A percentile compares a stretch with the other conserved stretches of the same genome.
Conservation (phyloP, 1,140 invertebrate species). For the Marisa cornuarietis region DNA sequence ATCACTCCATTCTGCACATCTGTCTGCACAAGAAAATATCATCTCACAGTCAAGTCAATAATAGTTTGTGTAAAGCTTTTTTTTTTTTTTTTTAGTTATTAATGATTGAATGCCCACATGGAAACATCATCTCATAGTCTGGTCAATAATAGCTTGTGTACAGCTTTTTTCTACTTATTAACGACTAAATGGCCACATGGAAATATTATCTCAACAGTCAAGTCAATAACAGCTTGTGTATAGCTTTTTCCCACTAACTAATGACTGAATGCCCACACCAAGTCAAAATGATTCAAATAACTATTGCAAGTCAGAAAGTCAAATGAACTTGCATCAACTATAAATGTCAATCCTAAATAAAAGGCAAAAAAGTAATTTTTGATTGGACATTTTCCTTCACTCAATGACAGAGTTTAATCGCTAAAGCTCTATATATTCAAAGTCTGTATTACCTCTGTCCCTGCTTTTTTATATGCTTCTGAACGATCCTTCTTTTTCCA, state of each 20-base stretch:
- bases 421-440: conserved; percentile 5
- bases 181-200: neutral
- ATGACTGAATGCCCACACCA: no score
- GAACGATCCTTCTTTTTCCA: conserved; percentile 24
- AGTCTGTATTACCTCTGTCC: conserved; percentile 34
- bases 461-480: conserved; percentile 47
- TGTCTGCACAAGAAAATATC: conserved; percentile 53
- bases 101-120: neutral
- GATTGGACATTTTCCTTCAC: no score
- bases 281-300: no score
- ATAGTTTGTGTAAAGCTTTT: neutral
- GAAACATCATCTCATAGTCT: neutral
- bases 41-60: neutral
- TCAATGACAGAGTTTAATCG: neutral
- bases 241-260: no score
- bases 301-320: no score
- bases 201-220: neutral
- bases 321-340: no score
- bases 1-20: conserved; percentile 68
- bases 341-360: no score
- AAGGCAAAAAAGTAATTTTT: no score
- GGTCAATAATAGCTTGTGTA: no score
- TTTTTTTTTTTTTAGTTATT: neutral
- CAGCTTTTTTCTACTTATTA: no score
- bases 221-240: no score